Evolutionary conservation across 2,113 vertebrate species (phyloP).

Genomic region (Cochlearius cochlearius): DNA sequence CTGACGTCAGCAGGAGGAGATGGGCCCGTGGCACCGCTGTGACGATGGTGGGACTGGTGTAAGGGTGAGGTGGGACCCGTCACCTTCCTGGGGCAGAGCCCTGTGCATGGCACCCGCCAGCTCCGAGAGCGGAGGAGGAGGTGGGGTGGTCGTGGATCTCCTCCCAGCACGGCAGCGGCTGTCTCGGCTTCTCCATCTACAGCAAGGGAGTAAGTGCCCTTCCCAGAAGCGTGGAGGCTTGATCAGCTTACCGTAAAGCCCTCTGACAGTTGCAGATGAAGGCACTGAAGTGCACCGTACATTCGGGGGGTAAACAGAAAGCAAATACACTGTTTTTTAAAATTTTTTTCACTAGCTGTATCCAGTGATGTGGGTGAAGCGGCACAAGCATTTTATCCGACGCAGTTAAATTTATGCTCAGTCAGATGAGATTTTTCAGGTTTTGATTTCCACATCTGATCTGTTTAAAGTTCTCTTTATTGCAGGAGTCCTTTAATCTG

Average conservation of each 20-base stretch:
- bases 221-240: not conserved
- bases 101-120: accelerated
- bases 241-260: not conserved
- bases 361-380: not conserved
- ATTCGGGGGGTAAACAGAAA: not conserved
- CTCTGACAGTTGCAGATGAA: not conserved
- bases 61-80: not conserved
- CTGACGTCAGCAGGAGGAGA: not conserved
- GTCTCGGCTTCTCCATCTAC: not conserved
- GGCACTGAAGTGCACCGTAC: not conserved
- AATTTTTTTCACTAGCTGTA: not conserved
- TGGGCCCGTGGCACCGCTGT: not conserved
- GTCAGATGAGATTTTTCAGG: not conserved
- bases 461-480: not conserved
- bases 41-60: not conserved
- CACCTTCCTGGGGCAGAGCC: not conserved
- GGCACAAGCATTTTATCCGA: not conserved
- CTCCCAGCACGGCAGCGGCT: not conserved
- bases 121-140: not conserved
- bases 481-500: not conserved
- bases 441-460: not conserved
- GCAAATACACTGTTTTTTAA: not conserved
- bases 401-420: not conserved
- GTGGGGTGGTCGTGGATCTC: accelerated
- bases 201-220: not conserved